Conservation (phyloP, 2,113 vertebrate species). For the Thomomys bottae region DNA sequence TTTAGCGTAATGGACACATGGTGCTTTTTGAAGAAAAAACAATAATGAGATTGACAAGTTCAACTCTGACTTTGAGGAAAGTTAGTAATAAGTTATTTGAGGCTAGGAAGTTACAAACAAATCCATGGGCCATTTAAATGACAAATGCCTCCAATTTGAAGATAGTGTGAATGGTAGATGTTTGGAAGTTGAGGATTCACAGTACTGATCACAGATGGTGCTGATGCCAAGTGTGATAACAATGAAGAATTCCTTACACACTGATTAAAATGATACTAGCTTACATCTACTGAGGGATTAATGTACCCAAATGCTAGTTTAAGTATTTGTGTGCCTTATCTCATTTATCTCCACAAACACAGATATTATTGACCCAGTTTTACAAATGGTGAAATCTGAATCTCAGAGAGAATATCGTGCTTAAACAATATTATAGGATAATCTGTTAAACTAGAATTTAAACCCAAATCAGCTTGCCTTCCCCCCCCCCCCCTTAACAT, state of each 20-base stretch:
- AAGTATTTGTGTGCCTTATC: background rate
- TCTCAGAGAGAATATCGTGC: background rate
- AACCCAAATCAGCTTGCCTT: background rate
- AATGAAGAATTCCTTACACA: conserved; percentile 11
- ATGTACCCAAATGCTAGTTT: background rate
- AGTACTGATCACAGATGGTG: background rate
- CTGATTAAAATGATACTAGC: background rate
- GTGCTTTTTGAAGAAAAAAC: conserved; percentile 49
- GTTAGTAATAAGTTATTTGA: conserved; percentile 63
- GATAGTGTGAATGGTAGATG: conserved; percentile 30
- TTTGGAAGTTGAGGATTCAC: conserved; percentile 25
- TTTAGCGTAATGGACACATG: conserved; percentile 65
- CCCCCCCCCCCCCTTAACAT: background rate
- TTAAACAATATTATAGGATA: background rate
- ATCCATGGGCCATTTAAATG: background rate
- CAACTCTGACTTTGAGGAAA: conserved; percentile 57
- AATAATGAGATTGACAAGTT: conserved; percentile 64
- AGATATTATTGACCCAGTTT: background rate
- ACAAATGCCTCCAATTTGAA: conserved; percentile 61
- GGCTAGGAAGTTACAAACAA: conserved; percentile 58
- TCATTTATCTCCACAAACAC: background rate
- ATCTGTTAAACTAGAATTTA: conserved; percentile 1
- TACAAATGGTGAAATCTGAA: conserved; percentile 5
- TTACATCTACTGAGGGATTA: background rate
- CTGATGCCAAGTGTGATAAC: background rate